Conservation (phyloP, 2,888 invertebrate genomes). For the Chaetoderma sp. region DNA sequence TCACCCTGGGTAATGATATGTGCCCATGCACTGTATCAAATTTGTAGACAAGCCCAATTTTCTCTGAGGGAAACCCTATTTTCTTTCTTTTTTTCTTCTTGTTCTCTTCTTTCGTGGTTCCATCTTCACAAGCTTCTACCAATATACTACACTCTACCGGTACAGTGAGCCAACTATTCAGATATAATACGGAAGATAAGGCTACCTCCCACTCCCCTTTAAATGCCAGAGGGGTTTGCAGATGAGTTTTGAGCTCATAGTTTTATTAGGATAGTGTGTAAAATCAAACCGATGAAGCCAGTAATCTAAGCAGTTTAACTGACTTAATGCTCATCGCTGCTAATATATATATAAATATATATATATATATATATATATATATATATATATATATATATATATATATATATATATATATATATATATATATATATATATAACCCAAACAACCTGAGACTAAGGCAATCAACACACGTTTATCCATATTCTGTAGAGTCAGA, state of each 20-base stretch:
- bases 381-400: slow-evolving; percentile 15
- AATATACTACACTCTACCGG: too few species aligned
- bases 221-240: too few species aligned
- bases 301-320: neutral
- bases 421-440: slow-evolving; percentile 12
- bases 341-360: neutral
- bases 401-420: slow-evolving; percentile 11
- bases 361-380: slow-evolving; percentile 11
- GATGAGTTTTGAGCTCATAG: neutral
- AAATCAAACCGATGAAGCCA: neutral
- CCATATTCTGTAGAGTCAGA: too few species aligned
- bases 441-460: too few species aligned
- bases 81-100: too few species aligned
- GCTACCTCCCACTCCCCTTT: neutral
- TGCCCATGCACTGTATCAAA: too few species aligned
- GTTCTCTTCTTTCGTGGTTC: too few species aligned
- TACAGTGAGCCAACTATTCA: neutral
- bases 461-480: too few species aligned
- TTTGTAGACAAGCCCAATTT: too few species aligned
- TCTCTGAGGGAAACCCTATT: too few species aligned
- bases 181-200: neutral
- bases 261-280: neutral
- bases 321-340: neutral
- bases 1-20: too few species aligned
- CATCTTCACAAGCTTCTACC: too few species aligned